Evolutionary conservation across 2,797 vertebrate genomes (phyloP), one percentile per base, ranked within the genome.

Genomic region (Rhinatrema bivittatum): DNA sequence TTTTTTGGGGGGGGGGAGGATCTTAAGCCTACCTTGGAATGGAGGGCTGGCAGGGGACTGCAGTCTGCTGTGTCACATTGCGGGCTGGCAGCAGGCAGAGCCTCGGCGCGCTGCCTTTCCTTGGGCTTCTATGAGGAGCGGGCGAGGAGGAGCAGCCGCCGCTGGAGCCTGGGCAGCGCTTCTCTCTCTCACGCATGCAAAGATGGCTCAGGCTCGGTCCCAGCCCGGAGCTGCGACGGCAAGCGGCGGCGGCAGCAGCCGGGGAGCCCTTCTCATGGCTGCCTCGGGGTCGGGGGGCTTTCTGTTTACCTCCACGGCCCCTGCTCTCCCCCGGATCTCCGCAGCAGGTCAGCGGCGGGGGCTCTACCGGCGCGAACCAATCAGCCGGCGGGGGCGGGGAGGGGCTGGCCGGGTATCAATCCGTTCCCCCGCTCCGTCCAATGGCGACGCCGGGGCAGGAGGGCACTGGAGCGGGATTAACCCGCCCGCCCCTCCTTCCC

Each of bases 391-490:
- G 36, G 49, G 60, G 74, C 68, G 56, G 57, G n/a, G 47, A 45
- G 32, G 64, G 60, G 74, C 68, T 56, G 57, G n/a, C 47, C 45
- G 32, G 64, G 55, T 68, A 49, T 55, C 67, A 38, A 40, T 30
- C 56, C 38, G 19, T 34, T 28, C 15, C 29, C 58, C 13, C 32
- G 40, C 51, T 14, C 43, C 68, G 32, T 23, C 78, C 83, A 81
- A 77, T 82, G 20, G 70, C 68, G 65, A 74, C 78, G 74, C 71
- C 68, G 61, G 52, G 51, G 68, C 84, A 62, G 77, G 74, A 56
- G 60, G 78, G 83, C 70, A 87, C 85, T 82, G n/a, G 84, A 73
- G 39, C 50, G 62, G 65, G 83, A 87, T 84, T 87, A 85, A 79
- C 81, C 67, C 70, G 68, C 72, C 64, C n/a, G n/a, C n/a, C n/a